Percentiles rank a stretch among this genome's conserved stretches.
These are phyloP conservation scores for Etheostoma cragini DNA, from an alignment of 2,113 vertebrate genomes.

Conservation along the genomic window DNA sequence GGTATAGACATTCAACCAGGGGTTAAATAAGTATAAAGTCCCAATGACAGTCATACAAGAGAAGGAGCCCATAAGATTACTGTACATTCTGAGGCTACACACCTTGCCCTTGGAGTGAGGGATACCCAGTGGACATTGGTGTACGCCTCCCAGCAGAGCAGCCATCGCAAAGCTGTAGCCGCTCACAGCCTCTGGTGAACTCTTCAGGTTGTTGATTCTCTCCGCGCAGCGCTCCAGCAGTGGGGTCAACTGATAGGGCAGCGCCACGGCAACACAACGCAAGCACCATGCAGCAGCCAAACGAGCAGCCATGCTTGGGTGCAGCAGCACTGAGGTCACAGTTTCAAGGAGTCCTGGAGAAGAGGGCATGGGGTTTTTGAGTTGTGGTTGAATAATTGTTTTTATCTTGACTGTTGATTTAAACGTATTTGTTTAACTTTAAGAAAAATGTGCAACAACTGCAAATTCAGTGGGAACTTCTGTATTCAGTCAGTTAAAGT, in stretches of 20 bases:
- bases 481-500: background rate
- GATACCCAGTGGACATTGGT: slow-evolving; percentile 97
- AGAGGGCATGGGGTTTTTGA: background rate
- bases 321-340: slow-evolving; percentile 95
- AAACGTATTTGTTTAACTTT: background rate
- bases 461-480: background rate
- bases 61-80: background rate
- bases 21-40: background rate
- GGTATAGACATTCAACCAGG: background rate
- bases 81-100: slow-evolving; percentile 39
- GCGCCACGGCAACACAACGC: slow-evolving; percentile 94
- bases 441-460: background rate
- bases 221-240: slow-evolving; percentile 96
- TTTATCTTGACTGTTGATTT: background rate
- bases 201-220: slow-evolving; percentile 96
- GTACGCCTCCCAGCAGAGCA: slow-evolving; percentile 94
- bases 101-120: slow-evolving; percentile 99
- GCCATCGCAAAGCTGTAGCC: slow-evolving; percentile 99
- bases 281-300: slow-evolving; percentile 96
- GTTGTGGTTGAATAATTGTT: background rate
- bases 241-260: slow-evolving; percentile 95
- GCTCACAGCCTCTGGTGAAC: slow-evolving; percentile 97
- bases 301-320: slow-evolving; percentile 98
- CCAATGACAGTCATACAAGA: background rate
- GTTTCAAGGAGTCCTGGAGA: slow-evolving; percentile 92